These are phyloP conservation scores for Torymus tubicola DNA, from an alignment of 2,888 invertebrate genomes.

Conservation along the genomic window DNA sequence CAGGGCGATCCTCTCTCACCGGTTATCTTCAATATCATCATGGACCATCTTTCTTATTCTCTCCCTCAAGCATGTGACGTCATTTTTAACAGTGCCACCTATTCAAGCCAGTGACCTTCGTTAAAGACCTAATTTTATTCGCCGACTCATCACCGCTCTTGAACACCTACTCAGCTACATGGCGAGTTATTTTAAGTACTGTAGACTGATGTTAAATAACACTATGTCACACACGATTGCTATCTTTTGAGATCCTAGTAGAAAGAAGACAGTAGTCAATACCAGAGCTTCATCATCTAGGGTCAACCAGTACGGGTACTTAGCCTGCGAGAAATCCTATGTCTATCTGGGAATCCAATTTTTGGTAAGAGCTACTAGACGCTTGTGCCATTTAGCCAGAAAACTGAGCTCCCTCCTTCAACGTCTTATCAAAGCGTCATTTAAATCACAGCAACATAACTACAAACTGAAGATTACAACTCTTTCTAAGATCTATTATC, in stretches of 20 bases:
- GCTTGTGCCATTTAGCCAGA: too few species aligned
- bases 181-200: background rate
- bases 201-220: background rate
- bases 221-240: too few species aligned
- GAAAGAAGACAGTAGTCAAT: background rate
- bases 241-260: background rate
- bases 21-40: constrained; percentile 26
- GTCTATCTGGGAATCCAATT: too few species aligned
- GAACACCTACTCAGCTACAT: background rate
- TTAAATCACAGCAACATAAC: too few species aligned
- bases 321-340: too few species aligned
- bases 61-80: background rate
- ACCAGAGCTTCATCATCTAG: background rate
- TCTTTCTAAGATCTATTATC: too few species aligned
- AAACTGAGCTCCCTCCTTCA: too few species aligned
- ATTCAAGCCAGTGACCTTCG: constrained; percentile 5
- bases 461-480: too few species aligned
- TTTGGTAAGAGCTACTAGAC: too few species aligned
- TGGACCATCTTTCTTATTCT: background rate
- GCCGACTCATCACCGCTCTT: background rate
- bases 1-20: constrained; percentile 21
- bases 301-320: too few species aligned
- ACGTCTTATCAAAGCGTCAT: too few species aligned
- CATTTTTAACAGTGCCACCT: background rate
- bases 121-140: constrained; percentile 5